Percentiles rank a stretch among this genome's conserved stretches.
Evolutionary conservation across 2,888 invertebrate species (phyloP).

Genomic region (Ceraclea dissimilis): DNA sequence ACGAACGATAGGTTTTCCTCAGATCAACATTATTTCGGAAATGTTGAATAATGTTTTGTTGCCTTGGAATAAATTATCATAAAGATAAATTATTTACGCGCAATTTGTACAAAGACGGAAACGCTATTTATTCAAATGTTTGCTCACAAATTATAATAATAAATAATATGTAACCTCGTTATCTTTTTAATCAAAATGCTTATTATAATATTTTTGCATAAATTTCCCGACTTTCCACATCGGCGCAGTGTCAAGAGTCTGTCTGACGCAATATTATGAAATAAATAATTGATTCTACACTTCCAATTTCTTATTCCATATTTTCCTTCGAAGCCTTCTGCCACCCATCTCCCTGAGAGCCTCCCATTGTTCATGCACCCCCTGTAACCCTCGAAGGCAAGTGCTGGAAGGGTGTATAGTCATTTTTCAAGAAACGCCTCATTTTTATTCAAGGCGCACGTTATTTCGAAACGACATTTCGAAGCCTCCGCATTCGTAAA

Average conservation of each 20-base stretch:
- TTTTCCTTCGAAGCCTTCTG: not conserved
- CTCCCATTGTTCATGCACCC: conserved; percentile 1
- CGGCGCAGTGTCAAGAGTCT: not conserved
- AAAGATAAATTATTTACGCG: too few species aligned
- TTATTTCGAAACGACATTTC: conserved; percentile 26
- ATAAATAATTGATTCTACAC: conserved; percentile 1
- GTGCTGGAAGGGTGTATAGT: conserved; percentile 18
- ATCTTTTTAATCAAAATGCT: not conserved
- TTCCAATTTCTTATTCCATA: conserved; percentile 10
- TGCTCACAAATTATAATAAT: too few species aligned
- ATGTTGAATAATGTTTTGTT: too few species aligned
- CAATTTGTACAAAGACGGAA: too few species aligned
- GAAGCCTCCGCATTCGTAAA: conserved; percentile 25
- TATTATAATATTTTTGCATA: not conserved
- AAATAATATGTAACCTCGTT: too few species aligned
- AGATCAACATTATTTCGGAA: too few species aligned
- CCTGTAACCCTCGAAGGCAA: not conserved
- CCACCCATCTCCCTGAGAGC: not conserved
- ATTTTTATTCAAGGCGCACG: conserved; percentile 26
- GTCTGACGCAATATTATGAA: not conserved
- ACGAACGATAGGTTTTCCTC: too few species aligned
- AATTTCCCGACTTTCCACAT: too few species aligned
- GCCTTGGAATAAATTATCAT: too few species aligned
- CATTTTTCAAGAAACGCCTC: conserved; percentile 26
- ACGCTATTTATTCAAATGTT: too few species aligned